Percentiles rank a stretch among this genome's conserved stretches.
phyloP scores from a whole-genome alignment of 1,140 invertebrate species.

The Vanessa tameamea region DNA sequence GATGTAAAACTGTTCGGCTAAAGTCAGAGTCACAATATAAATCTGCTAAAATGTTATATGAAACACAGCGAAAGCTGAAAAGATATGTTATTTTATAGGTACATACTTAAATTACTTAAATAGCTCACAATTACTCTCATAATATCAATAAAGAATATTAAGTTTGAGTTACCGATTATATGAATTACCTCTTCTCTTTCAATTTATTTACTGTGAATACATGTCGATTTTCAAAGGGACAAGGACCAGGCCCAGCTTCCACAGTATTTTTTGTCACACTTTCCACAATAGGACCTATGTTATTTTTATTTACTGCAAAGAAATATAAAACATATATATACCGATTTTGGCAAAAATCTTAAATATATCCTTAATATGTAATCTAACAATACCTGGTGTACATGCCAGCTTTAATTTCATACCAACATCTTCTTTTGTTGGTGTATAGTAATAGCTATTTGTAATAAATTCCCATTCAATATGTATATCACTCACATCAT shows the following conservation, averaged over 20 bases:
- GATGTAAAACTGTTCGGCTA: conserved; percentile 86
- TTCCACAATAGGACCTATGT: conserved; percentile 82
- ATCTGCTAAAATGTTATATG: conserved; percentile 95
- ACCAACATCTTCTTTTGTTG: conserved; percentile 83
- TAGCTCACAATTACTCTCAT: too few species aligned
- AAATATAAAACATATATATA: conserved; percentile 19
- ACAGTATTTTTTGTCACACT: conserved; percentile 81
- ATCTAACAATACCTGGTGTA: conserved; percentile 76
- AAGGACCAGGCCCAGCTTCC: conserved; percentile 86
- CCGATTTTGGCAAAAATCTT: neutral
- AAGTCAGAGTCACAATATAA: conserved; percentile 91
- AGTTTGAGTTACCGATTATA: neutral
- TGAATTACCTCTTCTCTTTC: conserved; percentile 61
- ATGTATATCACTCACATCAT: conserved; percentile 51
- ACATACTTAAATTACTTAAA: too few species aligned
- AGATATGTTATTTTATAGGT: neutral
- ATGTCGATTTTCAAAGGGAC: conserved; percentile 91
- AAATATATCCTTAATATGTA: neutral
- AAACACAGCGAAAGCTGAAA: conserved; percentile 89
- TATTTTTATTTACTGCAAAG: conserved; percentile 81
- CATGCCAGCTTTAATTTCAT: conserved; percentile 85
- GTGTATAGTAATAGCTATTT: conserved; percentile 82
- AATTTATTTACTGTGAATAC: conserved; percentile 83
- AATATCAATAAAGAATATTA: neutral
- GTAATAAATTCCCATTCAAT: conserved; percentile 82